Percentiles rank a stretch among this genome's conserved stretches.
phyloP scores from a whole-genome alignment of 2,888 invertebrate genomes.

The Drosophila lacicola region DNA sequence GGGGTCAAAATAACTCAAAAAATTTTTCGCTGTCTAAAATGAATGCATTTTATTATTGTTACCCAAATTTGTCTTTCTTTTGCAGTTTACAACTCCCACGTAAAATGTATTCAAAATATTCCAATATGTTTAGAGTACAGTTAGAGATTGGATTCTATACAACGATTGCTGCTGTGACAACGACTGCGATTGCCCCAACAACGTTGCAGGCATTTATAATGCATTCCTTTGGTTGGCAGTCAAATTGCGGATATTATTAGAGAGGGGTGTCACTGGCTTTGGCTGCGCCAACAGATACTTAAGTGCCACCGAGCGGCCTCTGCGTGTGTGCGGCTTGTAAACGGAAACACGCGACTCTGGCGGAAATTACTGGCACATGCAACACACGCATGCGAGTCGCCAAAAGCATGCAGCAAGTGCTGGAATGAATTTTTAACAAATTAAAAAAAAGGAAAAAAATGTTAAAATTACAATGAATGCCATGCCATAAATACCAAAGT shows the following conservation, averaged over 20 bases:
- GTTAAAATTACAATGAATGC: conserved; percentile 62
- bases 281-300: conserved; percentile 63
- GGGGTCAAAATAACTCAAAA: no score
- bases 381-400: conserved; percentile 54
- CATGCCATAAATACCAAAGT: conserved; percentile 70
- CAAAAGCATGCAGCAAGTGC: conserved; percentile 21
- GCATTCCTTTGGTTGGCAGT: conserved; percentile 24
- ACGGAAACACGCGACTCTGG: conserved; percentile 73
- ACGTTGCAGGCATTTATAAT: conserved; percentile 20
- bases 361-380: conserved; percentile 75
- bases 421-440: conserved; percentile 58
- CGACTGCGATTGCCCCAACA: background rate
- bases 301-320: conserved; percentile 52
- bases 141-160: background rate
- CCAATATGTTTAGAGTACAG: background rate
- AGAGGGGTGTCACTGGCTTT: conserved; percentile 54
- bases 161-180: conserved; percentile 5
- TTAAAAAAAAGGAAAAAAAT: conserved; percentile 31
- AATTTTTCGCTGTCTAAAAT: no score
- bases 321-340: conserved; percentile 54
- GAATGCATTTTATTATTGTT: no score
- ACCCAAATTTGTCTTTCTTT: no score
- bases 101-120: background rate
- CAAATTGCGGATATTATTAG: conserved; percentile 69
- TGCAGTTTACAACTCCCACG: no score